These are phyloP conservation scores for Nomia melanderi DNA, from an alignment of 1,140 invertebrate genomes.

Conservation along the genomic window DNA sequence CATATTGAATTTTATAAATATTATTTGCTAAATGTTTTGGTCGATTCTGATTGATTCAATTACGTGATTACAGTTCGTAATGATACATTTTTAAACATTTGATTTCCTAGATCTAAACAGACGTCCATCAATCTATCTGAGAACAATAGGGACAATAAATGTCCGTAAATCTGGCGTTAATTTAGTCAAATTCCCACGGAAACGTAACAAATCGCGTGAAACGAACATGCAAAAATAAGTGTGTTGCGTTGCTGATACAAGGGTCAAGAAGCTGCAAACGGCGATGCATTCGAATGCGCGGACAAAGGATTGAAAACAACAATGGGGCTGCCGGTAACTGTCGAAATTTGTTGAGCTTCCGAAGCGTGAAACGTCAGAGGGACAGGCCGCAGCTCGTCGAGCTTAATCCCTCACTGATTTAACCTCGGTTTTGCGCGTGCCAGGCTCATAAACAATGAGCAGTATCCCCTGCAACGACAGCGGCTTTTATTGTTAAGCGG, in stretches of 20 bases:
- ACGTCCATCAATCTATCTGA: too few relatives aligned
- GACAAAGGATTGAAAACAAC: slow-evolving; percentile 6
- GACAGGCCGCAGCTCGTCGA: slow-evolving; percentile 48
- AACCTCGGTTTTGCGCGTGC: slow-evolving; percentile 34
- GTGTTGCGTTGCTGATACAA: too few relatives aligned
- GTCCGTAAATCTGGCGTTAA: too few relatives aligned
- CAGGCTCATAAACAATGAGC: slow-evolving; percentile 34
- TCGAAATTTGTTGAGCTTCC: slow-evolving; percentile 20
- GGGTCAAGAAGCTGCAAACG: not conserved
- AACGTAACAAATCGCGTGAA: too few relatives aligned
- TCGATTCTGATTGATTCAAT: too few relatives aligned
- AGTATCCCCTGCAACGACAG: slow-evolving; percentile 7
- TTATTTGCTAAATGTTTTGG: too few relatives aligned
- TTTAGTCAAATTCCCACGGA: too few relatives aligned
- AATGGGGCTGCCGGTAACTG: not conserved
- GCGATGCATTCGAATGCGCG: not conserved
- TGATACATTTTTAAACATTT: too few relatives aligned
- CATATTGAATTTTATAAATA: too few relatives aligned
- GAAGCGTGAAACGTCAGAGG: slow-evolving; percentile 48
- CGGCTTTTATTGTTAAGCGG: slow-evolving; percentile 22
- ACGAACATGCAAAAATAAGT: not conserved
- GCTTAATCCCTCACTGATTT: slow-evolving; percentile 60
- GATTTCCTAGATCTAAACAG: too few relatives aligned
- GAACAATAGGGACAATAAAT: too few relatives aligned
- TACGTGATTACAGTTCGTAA: too few relatives aligned